phyloP scores from a whole-genome alignment of 92 coral and sea anemone species.

The Pocillopora meandrina region DNA sequence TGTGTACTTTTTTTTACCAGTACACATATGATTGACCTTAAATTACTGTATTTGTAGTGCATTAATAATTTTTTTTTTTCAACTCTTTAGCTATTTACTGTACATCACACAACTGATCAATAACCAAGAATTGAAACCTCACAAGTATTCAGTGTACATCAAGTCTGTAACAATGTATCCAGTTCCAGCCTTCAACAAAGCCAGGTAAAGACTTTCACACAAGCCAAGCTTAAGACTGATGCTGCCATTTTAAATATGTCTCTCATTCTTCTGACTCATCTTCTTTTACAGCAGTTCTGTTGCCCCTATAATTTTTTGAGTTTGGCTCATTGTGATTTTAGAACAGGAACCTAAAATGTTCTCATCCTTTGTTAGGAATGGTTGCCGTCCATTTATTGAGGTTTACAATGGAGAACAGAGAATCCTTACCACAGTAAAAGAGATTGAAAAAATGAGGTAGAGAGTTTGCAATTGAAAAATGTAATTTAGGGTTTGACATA shows the following conservation, averaged over 20 bases:
- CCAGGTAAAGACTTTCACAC: constrained; percentile 56
- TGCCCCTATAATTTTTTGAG: neutral
- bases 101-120: constrained; percentile 91
- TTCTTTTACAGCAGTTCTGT: too few species aligned
- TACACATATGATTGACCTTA: neutral
- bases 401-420: constrained; percentile 93
- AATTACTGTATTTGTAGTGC: neutral
- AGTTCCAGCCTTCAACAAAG: constrained; percentile 95
- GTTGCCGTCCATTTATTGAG: constrained; percentile 96
- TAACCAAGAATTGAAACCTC: constrained; percentile 90
- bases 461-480: neutral
- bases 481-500: neutral
- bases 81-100: constrained; percentile 72
- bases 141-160: constrained; percentile 82
- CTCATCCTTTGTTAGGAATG: constrained; percentile 63
- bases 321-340: neutral
- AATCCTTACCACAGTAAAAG: constrained; percentile 90
- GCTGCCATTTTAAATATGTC: too few species aligned
- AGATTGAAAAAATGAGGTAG: constrained; percentile 98
- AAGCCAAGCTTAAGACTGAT: neutral
- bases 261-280: too few species aligned
- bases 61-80: neutral
- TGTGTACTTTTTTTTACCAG: too few species aligned
- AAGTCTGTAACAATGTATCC: constrained; percentile 89
- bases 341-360: neutral